These are phyloP conservation scores for Falco punctatus DNA, from an alignment of 2,113 vertebrate species.

Conservation along the genomic window DNA sequence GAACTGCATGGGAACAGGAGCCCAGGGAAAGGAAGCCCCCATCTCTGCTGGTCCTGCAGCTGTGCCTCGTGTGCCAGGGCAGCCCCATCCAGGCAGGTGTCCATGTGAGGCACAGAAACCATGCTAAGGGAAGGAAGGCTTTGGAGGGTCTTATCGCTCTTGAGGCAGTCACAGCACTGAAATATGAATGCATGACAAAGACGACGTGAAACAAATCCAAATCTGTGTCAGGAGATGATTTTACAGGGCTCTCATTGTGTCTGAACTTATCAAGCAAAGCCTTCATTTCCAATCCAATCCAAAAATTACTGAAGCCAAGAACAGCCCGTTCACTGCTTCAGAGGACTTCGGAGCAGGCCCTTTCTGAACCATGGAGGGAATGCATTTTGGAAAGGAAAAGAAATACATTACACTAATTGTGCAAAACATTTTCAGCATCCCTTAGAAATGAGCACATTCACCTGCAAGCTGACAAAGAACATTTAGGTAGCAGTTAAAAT, in stretches of 20 bases:
- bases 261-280: not conserved
- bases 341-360: not conserved
- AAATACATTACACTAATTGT: not conserved
- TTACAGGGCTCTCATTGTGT: not conserved
- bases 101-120: fast-evolving
- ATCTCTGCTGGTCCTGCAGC: not conserved
- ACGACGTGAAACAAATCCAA: slow-evolving; percentile 9
- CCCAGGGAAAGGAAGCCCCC: not conserved
- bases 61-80: fast-evolving
- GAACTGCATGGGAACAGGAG: not conserved
- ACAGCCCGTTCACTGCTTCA: not conserved
- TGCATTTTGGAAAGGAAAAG: not conserved
- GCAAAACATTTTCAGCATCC: not conserved
- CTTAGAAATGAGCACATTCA: not conserved
- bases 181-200: not conserved
- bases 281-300: not conserved
- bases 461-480: not conserved
- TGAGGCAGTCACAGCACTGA: not conserved
- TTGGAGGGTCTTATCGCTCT: not conserved
- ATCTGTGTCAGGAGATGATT: not conserved
- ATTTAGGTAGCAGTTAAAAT: not conserved
- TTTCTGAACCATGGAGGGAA: not conserved
- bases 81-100: fast-evolving
- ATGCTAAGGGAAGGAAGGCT: not conserved
- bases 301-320: not conserved